Evolutionary conservation across 2,113 vertebrate species (phyloP).

Genomic region (Pseudopipra pipra): DNA sequence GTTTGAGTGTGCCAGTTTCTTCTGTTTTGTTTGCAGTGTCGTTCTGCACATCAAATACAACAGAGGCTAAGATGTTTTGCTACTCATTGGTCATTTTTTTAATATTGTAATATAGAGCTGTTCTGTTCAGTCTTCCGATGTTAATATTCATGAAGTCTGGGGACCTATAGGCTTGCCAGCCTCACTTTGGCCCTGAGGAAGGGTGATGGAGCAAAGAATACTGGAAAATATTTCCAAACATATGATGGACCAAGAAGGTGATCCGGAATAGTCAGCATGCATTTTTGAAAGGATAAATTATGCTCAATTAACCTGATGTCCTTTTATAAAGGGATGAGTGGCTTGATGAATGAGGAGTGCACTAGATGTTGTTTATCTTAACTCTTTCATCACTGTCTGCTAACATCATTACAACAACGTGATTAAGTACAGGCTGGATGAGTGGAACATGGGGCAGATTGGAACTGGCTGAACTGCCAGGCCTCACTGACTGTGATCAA

Average conservation of each 20-base stretch:
- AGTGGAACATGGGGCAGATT: not conserved
- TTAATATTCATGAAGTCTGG: not conserved
- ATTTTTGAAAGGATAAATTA: not conserved
- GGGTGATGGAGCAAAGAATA: not conserved
- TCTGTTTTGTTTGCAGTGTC: not conserved
- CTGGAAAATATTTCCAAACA: not conserved
- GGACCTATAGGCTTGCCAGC: not conserved
- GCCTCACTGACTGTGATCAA: not conserved
- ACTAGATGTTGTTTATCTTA: not conserved
- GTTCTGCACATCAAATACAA: not conserved
- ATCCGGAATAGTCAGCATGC: not conserved
- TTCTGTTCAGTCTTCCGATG: not conserved
- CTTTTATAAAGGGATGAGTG: not conserved
- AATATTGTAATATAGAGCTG: not conserved
- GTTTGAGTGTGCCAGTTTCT: not conserved
- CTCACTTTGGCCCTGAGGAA: not conserved
- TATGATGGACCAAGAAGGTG: not conserved
- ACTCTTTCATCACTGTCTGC: not conserved
- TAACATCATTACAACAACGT: not conserved
- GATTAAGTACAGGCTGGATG: not conserved
- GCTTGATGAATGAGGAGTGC: not conserved
- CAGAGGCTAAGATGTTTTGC: not conserved
- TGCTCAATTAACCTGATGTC: not conserved
- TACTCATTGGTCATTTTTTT: not conserved
- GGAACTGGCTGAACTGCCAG: not conserved